Evolutionary conservation across 1,140 invertebrate genomes (phyloP), one percentile per base, ranked within the genome.

Genomic region (Drosophila carrolli): DNA sequence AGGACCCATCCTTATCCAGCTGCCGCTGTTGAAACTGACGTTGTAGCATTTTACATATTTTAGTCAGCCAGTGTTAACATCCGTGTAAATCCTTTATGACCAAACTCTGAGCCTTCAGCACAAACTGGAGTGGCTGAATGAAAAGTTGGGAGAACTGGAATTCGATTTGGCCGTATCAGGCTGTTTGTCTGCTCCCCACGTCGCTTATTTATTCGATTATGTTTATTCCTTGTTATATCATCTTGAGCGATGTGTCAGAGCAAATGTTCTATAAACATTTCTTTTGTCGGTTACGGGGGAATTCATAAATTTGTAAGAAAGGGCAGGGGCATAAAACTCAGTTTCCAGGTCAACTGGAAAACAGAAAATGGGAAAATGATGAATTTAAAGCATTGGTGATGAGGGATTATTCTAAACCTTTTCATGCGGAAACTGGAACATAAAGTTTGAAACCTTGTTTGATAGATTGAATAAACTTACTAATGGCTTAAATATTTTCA

Each of bases 11-110:
- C 16, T 51, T 16, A 40, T 32, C 4, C 51, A 40, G 37, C 23
- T 27, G 13, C 62, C 37, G 43, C 19, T 41, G 37, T 62, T 63
- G 73, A 63, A 67, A 65, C 35, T 38, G 57, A 32, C 59, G 78
- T 66, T 80, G 76, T 68, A 67, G 61, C 83, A 57, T 79, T 86
- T 86, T 86, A 88, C 79, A 86, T 83, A 88, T 79, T 88, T 88
- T 79, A 76, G 75, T 47, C 59, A 48, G 75, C 47, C 82, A 38
- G 62, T 71, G 82, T 88, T 86, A 72, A 88, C 79, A 86, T 77
- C 79, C 75, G 63, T 89, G 84, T 89, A 88, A 88, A 88, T 88
- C 83, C 83, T 89, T 86, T 88, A 88, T 88, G 84, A 68, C 82
- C 74, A 83, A 77, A 47, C 80, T 68, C 53, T 60, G 61, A 57